Percentiles rank a stretch among this genome's conserved stretches.
phyloP scores from a whole-genome alignment of 2,113 vertebrate genomes.

The Silurus glanis region DNA sequence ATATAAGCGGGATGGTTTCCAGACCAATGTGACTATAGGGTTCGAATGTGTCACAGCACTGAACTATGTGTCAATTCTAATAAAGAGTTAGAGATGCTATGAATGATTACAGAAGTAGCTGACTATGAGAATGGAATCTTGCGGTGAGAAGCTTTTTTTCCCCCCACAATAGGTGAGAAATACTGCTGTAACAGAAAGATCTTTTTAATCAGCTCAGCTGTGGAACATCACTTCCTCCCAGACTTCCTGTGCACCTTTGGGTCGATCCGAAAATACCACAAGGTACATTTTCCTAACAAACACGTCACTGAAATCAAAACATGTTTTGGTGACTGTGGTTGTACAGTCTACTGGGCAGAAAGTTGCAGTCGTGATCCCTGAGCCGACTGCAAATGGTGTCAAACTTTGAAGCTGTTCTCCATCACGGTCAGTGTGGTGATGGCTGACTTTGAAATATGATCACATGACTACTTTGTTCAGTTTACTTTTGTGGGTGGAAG shows the following conservation, averaged over 20 bases:
- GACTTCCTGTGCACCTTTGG: slow-evolving; percentile 51
- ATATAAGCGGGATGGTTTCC: background rate
- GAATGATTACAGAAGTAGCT: background rate
- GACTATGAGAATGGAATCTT: slow-evolving; percentile 12
- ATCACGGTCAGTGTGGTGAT: slow-evolving; percentile 53
- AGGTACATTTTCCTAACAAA: background rate
- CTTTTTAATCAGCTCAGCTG: background rate
- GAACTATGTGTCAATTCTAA: background rate
- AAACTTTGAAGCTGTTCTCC: slow-evolving; percentile 52
- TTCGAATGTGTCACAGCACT: background rate
- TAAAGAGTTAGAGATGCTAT: background rate
- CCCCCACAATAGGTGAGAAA: slow-evolving; percentile 4
- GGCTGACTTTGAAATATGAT: slow-evolving; percentile 40
- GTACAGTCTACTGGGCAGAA: background rate
- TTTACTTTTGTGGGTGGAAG: slow-evolving; percentile 37
- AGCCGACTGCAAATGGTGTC: no score
- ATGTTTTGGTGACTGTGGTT: background rate
- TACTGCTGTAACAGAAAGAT: slow-evolving; percentile 8
- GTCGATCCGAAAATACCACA: slow-evolving; percentile 37
- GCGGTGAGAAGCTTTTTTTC: slow-evolving; percentile 9
- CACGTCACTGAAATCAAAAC: slow-evolving; percentile 2
- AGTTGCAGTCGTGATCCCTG: background rate
- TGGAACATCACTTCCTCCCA: slow-evolving; percentile 39
- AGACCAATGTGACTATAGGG: background rate
- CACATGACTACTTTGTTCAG: slow-evolving; percentile 16